Conservation (phyloP, 35 echinoderm and acorn worm genomes). For the Stichopus chloronotus region DNA sequence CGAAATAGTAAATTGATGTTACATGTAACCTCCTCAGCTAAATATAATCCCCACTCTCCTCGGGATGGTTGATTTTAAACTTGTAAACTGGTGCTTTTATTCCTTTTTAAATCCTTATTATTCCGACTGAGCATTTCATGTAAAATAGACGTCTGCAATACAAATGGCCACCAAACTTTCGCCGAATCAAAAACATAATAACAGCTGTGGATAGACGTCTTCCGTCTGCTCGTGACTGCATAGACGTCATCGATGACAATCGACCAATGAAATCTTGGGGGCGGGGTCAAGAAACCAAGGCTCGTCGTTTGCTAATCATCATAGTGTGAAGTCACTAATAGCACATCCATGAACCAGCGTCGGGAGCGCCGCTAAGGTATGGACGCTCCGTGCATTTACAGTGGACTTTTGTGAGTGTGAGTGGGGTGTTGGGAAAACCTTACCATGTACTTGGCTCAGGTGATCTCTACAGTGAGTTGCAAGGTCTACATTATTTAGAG, state of each 20-base stretch:
- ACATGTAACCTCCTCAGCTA: constrained; percentile 6
- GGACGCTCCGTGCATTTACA: no score
- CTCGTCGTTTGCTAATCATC: no score
- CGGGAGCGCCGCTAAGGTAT: no score
- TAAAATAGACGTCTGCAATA: background rate
- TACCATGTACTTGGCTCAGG: no score
- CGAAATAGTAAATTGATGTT: constrained; percentile 11
- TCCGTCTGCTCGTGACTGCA: background rate
- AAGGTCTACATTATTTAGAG: background rate
- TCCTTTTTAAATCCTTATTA: constrained; percentile 8
- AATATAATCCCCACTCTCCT: constrained; percentile 9
- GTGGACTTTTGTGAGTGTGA: no score
- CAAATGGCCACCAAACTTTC: constrained; percentile 26
- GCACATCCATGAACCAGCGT: no score
- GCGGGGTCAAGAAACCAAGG: background rate
- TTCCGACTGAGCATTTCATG: background rate
- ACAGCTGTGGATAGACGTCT: no score
- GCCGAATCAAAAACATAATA: background rate
- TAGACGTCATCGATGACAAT: background rate
- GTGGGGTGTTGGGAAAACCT: no score
- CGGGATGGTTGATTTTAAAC: constrained; percentile 3
- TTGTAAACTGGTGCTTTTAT: constrained; percentile 20
- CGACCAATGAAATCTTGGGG: background rate
- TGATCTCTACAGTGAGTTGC: background rate
- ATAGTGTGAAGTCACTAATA: no score